Evolutionary conservation across 1,140 invertebrate species (phyloP).

Genomic region (Druon quercuslanigerum): DNA sequence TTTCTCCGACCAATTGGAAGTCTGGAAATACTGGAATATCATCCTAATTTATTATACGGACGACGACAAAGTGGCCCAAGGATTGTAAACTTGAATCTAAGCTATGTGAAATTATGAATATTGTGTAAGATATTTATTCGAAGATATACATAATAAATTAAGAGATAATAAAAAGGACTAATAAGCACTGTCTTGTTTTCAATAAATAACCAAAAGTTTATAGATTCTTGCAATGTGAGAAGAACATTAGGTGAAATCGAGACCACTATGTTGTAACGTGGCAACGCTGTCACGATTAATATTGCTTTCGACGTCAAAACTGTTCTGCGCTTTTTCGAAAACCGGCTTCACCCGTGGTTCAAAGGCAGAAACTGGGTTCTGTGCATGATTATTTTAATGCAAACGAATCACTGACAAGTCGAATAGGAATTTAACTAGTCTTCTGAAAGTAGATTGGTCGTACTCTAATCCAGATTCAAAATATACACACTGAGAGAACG

Average conservation of each 20-base stretch:
- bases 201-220: not conserved
- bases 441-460: not conserved
- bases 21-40: constrained; percentile 30
- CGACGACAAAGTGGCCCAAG: constrained; percentile 34
- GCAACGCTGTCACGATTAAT: constrained; percentile 25
- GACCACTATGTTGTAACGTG: constrained; percentile 1
- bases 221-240: constrained; percentile 7
- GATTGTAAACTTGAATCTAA: constrained; percentile 48
- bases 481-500: too few species aligned
- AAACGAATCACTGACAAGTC: not conserved
- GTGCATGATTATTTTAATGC: not conserved
- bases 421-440: not conserved
- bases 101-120: too few species aligned
- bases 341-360: not conserved
- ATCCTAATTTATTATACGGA: not conserved
- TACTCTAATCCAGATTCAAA: not conserved
- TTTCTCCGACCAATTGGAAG: not conserved
- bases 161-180: constrained; percentile 37
- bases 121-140: too few species aligned
- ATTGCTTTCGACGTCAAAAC: constrained; percentile 15
- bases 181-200: not conserved
- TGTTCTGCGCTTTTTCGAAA: constrained; percentile 1
- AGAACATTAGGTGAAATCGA: constrained; percentile 21
- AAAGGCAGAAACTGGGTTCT: not conserved
- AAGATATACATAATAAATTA: not conserved